Evolutionary conservation across 2,797 vertebrate species (phyloP).

Genomic region (Amblyraja radiata): DNA sequence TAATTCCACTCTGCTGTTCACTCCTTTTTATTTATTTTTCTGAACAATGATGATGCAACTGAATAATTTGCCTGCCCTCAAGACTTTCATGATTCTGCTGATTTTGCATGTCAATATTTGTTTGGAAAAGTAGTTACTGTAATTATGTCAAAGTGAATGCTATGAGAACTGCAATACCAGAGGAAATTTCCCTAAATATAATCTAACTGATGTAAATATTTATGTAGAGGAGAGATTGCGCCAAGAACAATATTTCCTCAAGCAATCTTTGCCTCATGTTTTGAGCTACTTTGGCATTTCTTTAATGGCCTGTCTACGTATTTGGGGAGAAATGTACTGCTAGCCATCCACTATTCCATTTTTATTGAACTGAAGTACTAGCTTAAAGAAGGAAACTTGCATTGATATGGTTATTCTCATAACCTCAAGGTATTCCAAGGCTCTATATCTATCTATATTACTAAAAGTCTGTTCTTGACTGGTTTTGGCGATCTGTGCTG

Average conservation of each 20-base stretch:
- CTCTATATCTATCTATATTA: no score
- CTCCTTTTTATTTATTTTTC: not conserved
- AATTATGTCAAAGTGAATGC: not conserved
- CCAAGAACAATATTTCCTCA: not conserved
- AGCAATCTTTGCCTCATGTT: not conserved
- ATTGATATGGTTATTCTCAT: no score
- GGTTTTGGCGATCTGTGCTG: no score
- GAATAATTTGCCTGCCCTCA: not conserved
- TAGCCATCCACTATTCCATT: not conserved
- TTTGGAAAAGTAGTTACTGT: not conserved
- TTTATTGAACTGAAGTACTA: not conserved
- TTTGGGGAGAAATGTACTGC: not conserved
- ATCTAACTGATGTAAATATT: not conserved
- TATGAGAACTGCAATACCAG: not conserved
- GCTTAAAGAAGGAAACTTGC: not conserved
- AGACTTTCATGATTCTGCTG: not conserved
- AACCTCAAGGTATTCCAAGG: no score
- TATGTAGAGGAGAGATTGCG: not conserved
- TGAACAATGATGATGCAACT: not conserved
- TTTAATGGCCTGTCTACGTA: not conserved
- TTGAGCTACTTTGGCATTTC: not conserved
- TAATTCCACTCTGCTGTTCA: not conserved
- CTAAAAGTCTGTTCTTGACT: no score
- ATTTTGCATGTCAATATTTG: not conserved
- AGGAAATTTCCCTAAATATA: not conserved